These are phyloP conservation scores for Myxocyprinus asiaticus DNA, from an alignment of 2,113 vertebrate species.

Conservation along the genomic window DNA sequence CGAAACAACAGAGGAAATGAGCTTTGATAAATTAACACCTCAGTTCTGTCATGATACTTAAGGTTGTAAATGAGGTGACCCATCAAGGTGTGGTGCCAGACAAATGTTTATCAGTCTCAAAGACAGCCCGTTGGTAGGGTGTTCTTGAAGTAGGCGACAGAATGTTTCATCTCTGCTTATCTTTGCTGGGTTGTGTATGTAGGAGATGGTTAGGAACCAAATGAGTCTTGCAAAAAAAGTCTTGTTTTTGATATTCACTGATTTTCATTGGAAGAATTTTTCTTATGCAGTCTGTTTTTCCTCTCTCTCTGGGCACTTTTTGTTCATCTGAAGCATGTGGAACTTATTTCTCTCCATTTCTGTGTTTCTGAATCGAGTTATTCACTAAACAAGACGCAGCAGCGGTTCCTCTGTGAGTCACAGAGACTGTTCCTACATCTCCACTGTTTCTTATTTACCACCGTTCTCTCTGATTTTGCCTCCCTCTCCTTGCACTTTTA, in stretches of 20 bases:
- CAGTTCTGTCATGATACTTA: not conserved
- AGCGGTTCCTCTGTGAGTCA: conserved; percentile 50
- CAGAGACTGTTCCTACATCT: conserved; percentile 57
- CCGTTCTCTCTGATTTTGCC: conserved; percentile 70
- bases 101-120: conserved; percentile 42
- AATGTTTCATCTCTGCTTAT: conserved; percentile 12
- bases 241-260: conserved; percentile 8
- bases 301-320: conserved; percentile 45
- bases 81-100: conserved; percentile 38
- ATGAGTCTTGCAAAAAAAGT: not conserved
- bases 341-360: conserved; percentile 73
- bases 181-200: conserved; percentile 11
- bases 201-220: conserved; percentile 24
- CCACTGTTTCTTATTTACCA: conserved; percentile 68
- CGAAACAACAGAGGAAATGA: not conserved
- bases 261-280: conserved; percentile 14
- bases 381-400: conserved; percentile 60
- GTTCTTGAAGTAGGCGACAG: conserved; percentile 20
- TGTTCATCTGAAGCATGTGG: conserved; percentile 75
- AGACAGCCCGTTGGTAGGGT: conserved; percentile 9
- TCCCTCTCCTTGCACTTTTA: conserved; percentile 65
- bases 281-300: conserved; percentile 42
- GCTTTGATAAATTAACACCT: conserved; percentile 2
- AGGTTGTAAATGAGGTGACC: conserved; percentile 41
- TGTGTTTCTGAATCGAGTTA: conserved; percentile 63